Evolutionary conservation across 1,140 invertebrate species (phyloP), one percentile per base, ranked within the genome.

Genomic region (Drosophila funebris): DNA sequence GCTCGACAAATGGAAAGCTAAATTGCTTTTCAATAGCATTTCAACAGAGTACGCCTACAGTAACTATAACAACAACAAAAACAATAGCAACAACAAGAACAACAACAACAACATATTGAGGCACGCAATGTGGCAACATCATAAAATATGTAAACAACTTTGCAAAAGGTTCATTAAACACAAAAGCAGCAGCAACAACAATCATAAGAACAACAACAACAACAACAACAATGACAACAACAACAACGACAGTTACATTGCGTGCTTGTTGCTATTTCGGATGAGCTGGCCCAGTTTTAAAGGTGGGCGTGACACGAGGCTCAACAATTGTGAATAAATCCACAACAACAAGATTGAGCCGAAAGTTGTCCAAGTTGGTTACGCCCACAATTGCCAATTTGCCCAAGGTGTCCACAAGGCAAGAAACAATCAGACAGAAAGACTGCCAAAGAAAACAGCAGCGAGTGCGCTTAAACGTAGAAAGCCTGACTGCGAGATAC

Each of bases 251-350:
- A 66, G 44, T 33, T 33, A 43, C 39, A 33, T 76, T 73, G 74
- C 71, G 74, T 77, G 74, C 71, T 56, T 43, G 53, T 63, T 74
- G 74, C 54, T 72, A 77, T 77, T 77, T 76, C 58, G 64, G 64
- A 77, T 74, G 71, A 63, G 64, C 54, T 76, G 74, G 43, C 62
- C 74, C 70, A 76, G 63, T 73, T 72, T 58, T 68, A 27, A 43
- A 43, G 63, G 56, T 57, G 44, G 70, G 70, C 69, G 74, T 63
- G 53, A 20, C 43, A 14, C 36, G 24, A 13, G 54, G 56, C 66
- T 48, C 50, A 61, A 73, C 50, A 69, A 62, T 57, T 62, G 56
- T 29, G 37, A n/a, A 41, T 13, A 24, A 63, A 58, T 29, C n/a
- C 20, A 20, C n/a, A 43, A 13, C 37, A 64, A 41, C 31, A 62